Conservation (phyloP, 1,140 invertebrate genomes). For the Anoplolepis gracilipes region DNA sequence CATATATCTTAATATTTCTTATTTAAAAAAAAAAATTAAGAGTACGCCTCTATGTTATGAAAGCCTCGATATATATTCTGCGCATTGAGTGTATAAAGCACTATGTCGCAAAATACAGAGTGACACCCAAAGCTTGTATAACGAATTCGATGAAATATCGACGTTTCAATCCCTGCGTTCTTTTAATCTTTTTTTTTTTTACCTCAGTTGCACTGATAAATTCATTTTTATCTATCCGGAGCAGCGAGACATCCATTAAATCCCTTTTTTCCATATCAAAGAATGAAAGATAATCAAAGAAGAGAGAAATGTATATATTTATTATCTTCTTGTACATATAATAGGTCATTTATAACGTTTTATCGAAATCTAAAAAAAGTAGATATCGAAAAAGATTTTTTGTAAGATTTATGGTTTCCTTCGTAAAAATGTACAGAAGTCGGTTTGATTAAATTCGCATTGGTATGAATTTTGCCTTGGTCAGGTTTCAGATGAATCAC, state of each 20-base stretch:
- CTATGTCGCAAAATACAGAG: slow-evolving; percentile 27
- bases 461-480: slow-evolving; percentile 36
- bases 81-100: slow-evolving; percentile 30
- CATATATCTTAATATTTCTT: no score
- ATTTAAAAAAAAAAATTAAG: no score
- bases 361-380: background rate
- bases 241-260: slow-evolving; percentile 25
- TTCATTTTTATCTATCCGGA: slow-evolving; percentile 36
- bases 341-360: background rate
- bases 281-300: background rate
- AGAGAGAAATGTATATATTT: background rate
- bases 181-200: slow-evolving; percentile 28
- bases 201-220: slow-evolving; percentile 21
- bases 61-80: no score
- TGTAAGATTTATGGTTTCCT: background rate
- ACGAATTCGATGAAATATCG: slow-evolving; percentile 58
- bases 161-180: slow-evolving; percentile 12
- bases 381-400: background rate
- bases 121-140: slow-evolving; percentile 45
- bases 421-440: slow-evolving; percentile 21
- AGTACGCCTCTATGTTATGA: no score
- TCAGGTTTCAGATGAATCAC: slow-evolving; percentile 39
- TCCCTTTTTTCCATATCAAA: background rate
- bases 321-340: background rate
- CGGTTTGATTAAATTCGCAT: slow-evolving; percentile 57